These are phyloP conservation scores for Psilopogon haemacephalus DNA, from an alignment of 2,113 vertebrate species.

Conservation along the genomic window DNA sequence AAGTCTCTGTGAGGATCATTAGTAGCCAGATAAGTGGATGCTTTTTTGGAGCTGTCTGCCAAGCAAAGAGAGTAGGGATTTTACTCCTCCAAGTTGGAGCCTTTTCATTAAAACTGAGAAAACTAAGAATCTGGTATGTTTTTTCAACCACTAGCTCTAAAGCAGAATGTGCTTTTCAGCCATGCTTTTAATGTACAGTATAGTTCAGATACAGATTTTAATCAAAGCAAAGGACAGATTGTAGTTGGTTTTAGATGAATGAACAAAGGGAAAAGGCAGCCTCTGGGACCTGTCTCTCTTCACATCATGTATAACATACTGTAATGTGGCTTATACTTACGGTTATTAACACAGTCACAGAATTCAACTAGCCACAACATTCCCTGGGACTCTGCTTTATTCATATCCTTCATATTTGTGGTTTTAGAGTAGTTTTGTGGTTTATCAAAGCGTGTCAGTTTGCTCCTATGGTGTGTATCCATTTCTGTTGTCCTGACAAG, in stretches of 20 bases:
- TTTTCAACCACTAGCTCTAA: neutral
- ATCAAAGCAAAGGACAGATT: neutral
- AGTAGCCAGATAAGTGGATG: neutral
- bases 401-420: neutral
- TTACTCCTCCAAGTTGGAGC: neutral
- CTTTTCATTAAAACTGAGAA: neutral
- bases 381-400: neutral
- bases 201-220: neutral
- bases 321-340: neutral
- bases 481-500: neutral
- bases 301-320: neutral
- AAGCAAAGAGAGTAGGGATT: neutral
- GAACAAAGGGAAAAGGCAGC: neutral
- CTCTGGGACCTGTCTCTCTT: neutral
- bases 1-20: neutral
- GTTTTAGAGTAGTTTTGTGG: neutral
- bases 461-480: neutral
- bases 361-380: neutral
- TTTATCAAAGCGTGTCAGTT: neutral
- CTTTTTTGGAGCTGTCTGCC: neutral
- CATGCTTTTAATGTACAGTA: neutral
- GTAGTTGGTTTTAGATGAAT: neutral
- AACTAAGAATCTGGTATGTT: neutral
- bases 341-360: neutral
- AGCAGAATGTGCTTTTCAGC: neutral